phyloP scores from a whole-genome alignment of 2,797 vertebrate species.

The Pseudomugil tenellus region DNA sequence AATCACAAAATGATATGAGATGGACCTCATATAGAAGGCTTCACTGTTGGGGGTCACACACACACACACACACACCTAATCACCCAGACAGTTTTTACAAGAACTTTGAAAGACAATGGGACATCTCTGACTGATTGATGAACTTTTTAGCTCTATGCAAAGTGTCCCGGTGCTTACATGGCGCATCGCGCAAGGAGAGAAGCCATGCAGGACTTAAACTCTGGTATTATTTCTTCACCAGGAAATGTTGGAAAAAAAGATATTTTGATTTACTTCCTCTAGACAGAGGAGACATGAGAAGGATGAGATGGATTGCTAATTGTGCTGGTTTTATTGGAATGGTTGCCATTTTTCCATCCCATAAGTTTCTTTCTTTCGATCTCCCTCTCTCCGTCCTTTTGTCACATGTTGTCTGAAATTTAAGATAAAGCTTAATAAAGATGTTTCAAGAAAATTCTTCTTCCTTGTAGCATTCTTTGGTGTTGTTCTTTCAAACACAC shows the following conservation, averaged over 20 bases:
- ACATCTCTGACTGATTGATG: conserved; percentile 20
- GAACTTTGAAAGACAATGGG: conserved; percentile 18
- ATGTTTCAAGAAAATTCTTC: conserved; percentile 56
- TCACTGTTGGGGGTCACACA: conserved; percentile 38
- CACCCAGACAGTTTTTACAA: conserved; percentile 41
- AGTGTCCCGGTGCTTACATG: conserved; percentile 43
- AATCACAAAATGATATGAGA: conserved; percentile 44
- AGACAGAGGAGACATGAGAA: conserved; percentile 59
- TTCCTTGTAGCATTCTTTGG: not conserved
- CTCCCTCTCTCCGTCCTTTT: conserved; percentile 6
- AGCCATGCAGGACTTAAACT: conserved; percentile 71
- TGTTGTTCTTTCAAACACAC: not conserved
- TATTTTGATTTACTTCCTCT: conserved; percentile 65
- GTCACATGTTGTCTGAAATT: conserved; percentile 62
- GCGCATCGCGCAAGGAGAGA: conserved; percentile 58
- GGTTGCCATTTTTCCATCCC: conserved; percentile 61
- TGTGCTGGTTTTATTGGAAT: conserved; percentile 73
- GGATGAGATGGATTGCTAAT: conserved; percentile 52
- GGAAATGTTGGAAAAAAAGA: conserved; percentile 49
- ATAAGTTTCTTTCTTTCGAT: conserved; percentile 30
- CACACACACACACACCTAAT: conserved; percentile 32
- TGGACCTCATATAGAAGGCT: conserved; percentile 18
- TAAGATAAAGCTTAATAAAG: conserved; percentile 78
- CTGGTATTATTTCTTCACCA: conserved; percentile 55
- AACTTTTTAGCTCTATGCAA: conserved; percentile 74